Evolutionary conservation across 2,888 invertebrate genomes (phyloP).

Genomic region (Lagria hirta): DNA sequence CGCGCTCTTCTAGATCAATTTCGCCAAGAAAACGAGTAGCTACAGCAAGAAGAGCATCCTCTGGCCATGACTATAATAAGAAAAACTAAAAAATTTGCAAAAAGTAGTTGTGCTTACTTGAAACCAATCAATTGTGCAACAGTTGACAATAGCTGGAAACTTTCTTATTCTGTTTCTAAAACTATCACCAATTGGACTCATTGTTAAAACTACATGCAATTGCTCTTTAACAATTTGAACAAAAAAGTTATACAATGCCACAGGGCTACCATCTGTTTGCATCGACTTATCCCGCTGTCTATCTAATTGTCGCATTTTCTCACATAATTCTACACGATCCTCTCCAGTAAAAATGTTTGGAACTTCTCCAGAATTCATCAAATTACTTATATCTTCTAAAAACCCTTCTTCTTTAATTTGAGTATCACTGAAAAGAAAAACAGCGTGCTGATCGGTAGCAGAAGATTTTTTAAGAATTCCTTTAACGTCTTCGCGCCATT

Average conservation of each 20-base stretch:
- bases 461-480: conserved; percentile 75
- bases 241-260: conserved; percentile 89
- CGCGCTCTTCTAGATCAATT: conserved; percentile 73
- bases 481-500: conserved; percentile 93
- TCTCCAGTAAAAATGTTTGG: conserved; percentile 85
- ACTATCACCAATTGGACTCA: conserved; percentile 88
- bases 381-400: conserved; percentile 88
- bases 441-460: conserved; percentile 80
- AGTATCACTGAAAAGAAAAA: conserved; percentile 87
- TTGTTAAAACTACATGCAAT: conserved; percentile 83
- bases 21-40: conserved; percentile 80
- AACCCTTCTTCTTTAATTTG: conserved; percentile 95
- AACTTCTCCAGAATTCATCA: conserved; percentile 91
- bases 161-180: conserved; percentile 81
- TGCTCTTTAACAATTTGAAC: conserved; percentile 86
- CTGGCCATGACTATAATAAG: conserved; percentile 93
- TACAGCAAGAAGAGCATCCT: conserved; percentile 87
- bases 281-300: conserved; percentile 81
- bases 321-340: conserved; percentile 87
- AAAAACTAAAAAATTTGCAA: conserved; percentile 7
- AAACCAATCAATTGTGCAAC: conserved; percentile 96
- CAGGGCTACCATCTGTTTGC: conserved; percentile 90
- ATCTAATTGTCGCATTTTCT: conserved; percentile 90
- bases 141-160: conserved; percentile 91
- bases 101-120: conserved; percentile 57